phyloP scores from a whole-genome alignment of 2,113 vertebrate species.

The Cyanoramphus novaezelandiae region DNA sequence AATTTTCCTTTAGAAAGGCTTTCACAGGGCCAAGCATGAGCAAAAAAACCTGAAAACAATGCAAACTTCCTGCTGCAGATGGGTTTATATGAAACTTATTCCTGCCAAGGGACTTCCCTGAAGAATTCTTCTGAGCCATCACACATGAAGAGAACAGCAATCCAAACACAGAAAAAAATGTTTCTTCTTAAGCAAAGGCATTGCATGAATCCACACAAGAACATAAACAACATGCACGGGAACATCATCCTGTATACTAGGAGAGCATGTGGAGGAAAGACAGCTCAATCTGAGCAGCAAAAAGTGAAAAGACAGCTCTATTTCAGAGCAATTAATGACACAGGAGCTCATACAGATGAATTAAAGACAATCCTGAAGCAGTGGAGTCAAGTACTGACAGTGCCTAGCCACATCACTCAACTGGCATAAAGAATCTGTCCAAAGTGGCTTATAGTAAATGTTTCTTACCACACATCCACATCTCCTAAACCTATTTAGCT shows the following conservation, averaged over 20 bases:
- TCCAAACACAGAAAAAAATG: neutral
- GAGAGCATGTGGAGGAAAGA: neutral
- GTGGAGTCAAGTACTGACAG: neutral
- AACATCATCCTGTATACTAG: neutral
- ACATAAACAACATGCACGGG: accelerated
- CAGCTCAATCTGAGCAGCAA: neutral
- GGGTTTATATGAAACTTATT: neutral
- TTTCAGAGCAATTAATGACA: neutral
- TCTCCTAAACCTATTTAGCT: neutral
- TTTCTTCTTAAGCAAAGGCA: neutral
- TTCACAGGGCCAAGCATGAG: neutral
- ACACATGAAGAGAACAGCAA: neutral
- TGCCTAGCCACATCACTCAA: accelerated
- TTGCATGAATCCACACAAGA: neutral
- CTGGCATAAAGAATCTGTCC: neutral
- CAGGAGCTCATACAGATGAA: neutral
- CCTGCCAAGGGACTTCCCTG: neutral
- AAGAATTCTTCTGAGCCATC: neutral
- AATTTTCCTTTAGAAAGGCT: neutral
- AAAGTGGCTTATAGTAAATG: accelerated
- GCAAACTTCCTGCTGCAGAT: neutral
- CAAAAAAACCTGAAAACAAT: neutral
- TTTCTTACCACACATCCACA: neutral
- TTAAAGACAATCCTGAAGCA: neutral
- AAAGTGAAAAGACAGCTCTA: accelerated